Conservation (phyloP, 2,888 invertebrate species). For the Cheiracanthium punctorium region DNA sequence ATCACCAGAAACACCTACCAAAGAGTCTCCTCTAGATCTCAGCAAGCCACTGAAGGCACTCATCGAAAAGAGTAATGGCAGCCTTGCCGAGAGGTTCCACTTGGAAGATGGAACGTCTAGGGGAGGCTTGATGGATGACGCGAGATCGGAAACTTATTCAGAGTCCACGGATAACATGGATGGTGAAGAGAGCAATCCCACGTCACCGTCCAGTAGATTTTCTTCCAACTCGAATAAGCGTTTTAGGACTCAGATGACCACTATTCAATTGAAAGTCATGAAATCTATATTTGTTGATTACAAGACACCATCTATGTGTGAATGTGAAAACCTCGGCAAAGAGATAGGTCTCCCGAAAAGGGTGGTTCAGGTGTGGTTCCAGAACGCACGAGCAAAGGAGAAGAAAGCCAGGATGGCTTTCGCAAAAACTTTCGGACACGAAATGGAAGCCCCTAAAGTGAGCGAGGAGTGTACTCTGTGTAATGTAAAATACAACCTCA, state of each 20-base stretch:
- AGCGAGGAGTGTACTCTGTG: conserved; percentile 92
- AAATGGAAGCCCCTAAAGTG: conserved; percentile 74
- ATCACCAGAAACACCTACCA: conserved; percentile 16
- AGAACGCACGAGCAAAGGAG: conserved; percentile 98
- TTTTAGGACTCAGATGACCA: conserved; percentile 94
- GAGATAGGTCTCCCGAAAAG: conserved; percentile 96
- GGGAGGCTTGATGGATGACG: conserved; percentile 65
- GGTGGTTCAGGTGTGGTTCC: conserved; percentile 94
- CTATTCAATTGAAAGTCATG: conserved; percentile 88
- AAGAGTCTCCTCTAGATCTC: conserved; percentile 83
- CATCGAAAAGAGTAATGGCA: conserved; percentile 57
- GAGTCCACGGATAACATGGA: conserved; percentile 70
- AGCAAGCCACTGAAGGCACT: conserved; percentile 81
- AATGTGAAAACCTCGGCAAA: conserved; percentile 92
- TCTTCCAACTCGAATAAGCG: conserved; percentile 92
- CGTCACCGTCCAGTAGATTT: conserved; percentile 44
- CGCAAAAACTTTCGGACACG: conserved; percentile 73
- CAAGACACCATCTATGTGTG: conserved; percentile 98
- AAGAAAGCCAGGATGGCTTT: conserved; percentile 86
- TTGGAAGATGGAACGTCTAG: conserved; percentile 61
- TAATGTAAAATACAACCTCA: conserved; percentile 92
- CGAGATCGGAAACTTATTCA: conserved; percentile 68
- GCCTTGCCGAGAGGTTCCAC: conserved; percentile 35
- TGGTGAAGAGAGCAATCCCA: conserved; percentile 66
- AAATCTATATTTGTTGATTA: conserved; percentile 94